Base-by-base conservation (phyloP, 2,113 vertebrate species). In the Aegithalos caudatus region DNA sequence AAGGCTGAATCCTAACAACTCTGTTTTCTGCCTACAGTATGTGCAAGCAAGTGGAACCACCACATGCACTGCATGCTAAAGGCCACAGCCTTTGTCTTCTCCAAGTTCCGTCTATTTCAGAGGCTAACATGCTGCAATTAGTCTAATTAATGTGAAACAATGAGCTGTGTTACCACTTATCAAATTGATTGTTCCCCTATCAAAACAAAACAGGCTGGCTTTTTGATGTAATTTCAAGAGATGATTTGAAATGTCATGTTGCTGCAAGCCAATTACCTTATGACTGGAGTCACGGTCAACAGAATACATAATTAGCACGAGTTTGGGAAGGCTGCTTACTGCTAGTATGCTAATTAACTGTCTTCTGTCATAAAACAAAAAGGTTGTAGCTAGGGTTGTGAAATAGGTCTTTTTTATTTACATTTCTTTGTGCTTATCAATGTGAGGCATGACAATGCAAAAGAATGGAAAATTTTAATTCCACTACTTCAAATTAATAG, bases 131-230 rank as follows among this genome's bases (percentile, higher is more conserved):
- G 97, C 97, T 95, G 98, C 98, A 99, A 99, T 99, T 99, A 99
- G 98, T 98, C 98, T 98, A 98, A 99, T 99, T 99, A 99, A 99
- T 98, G 98, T 98, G 98, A 98, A 98, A 99, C 98, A 99, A 98
- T 98, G 98, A 98, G 98, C 98, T 98, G 98, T 98, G 98, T 98
- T 98, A 98, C 98, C 98, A 99, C 98, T 99, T 99, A 99, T 98
- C 98, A 99, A 99, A 99, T 98, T 99, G 98, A 99, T 99, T 99
- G 98, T 98, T 99, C 98, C 98, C 98, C 98, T 98, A 98, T 98
- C 98, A 98, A 98, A 98, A 98, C 98, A 99, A 98, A 98, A 98
- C 98, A 98, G 98, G 98, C 98, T 98, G 97, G 98, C 98, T 98
- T 98, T 98, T 99, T 98, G 98, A 98, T 98, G 98, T 99, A 98